A percentile compares a stretch with the other conserved stretches of the same genome.
These are phyloP conservation scores for Caenorhabditis latens DNA, from an alignment of 1,140 invertebrate genomes.

Conservation along the genomic window DNA sequence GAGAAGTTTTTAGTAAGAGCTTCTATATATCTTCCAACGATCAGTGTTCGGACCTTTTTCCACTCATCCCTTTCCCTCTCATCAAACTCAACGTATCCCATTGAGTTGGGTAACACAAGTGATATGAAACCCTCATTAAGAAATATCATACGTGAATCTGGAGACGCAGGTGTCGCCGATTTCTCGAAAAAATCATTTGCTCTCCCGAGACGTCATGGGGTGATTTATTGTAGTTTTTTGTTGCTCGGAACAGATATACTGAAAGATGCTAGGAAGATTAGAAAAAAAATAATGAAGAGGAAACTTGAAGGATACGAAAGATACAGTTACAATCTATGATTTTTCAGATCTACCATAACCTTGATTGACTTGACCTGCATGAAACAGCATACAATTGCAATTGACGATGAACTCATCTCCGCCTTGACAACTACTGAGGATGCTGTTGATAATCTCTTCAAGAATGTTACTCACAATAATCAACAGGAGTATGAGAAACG, in stretches of 20 bases:
- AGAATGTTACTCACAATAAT: constrained; percentile 58
- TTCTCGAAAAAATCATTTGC: constrained; percentile 6
- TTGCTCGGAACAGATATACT: constrained; percentile 16
- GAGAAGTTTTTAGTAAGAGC: too few relatives aligned
- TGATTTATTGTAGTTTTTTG: constrained; percentile 44
- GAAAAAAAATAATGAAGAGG: too few relatives aligned
- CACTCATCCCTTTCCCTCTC: too few relatives aligned
- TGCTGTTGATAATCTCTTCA: constrained; percentile 41
- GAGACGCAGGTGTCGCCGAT: background rate
- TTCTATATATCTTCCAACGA: too few relatives aligned
- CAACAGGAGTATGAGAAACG: constrained; percentile 52
- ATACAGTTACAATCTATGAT: background rate
- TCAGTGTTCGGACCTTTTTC: background rate
- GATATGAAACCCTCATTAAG: background rate
- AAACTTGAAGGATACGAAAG: too few relatives aligned
- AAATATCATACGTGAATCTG: background rate
- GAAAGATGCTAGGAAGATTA: background rate
- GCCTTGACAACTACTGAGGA: constrained; percentile 1
- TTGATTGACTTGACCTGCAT: background rate
- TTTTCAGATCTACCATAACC: constrained; percentile 22
- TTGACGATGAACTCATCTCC: background rate
- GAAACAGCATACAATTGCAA: background rate
- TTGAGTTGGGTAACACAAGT: background rate
- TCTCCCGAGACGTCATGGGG: background rate
- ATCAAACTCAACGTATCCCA: too few relatives aligned